Evolutionary conservation across 2,113 vertebrate genomes (phyloP).

Genomic region (Xerus inauris): DNA sequence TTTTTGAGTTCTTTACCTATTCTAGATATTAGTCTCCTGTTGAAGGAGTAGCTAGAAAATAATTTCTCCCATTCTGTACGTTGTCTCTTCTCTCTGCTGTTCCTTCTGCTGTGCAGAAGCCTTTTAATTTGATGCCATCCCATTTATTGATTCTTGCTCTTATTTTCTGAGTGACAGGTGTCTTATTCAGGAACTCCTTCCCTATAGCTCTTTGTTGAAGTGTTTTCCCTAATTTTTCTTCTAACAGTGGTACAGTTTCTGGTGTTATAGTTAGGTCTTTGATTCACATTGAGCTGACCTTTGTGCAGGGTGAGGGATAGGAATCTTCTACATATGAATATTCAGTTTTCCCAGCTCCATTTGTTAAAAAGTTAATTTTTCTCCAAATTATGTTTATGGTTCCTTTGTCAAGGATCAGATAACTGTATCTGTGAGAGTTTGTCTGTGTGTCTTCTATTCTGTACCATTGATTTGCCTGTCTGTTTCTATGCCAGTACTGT

Average conservation of each 20-base stretch:
- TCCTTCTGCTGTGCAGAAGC: no score
- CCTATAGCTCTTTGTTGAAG: not conserved
- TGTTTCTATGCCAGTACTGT: not conserved
- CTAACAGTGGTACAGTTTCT: not conserved
- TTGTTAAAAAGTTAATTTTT: not conserved
- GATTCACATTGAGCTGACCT: not conserved
- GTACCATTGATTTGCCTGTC: rapidly evolving
- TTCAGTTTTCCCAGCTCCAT: not conserved
- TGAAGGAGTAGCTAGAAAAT: not conserved
- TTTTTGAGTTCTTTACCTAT: not conserved
- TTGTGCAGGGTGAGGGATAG: not conserved
- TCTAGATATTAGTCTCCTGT: not conserved
- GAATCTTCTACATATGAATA: not conserved
- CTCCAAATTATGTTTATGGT: not conserved
- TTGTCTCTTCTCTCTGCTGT: not conserved
- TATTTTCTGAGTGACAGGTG: not conserved
- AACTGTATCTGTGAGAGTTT: not conserved
- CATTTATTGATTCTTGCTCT: not conserved
- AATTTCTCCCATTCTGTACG: not conserved
- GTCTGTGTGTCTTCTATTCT: not conserved
- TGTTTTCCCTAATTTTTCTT: not conserved
- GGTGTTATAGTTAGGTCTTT: not conserved
- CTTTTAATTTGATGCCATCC: not conserved
- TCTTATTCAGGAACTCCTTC: not conserved
- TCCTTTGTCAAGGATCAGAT: not conserved